Base-by-base conservation (phyloP, 2,797 vertebrate genomes). In the Sciurus carolinensis region DNA sequence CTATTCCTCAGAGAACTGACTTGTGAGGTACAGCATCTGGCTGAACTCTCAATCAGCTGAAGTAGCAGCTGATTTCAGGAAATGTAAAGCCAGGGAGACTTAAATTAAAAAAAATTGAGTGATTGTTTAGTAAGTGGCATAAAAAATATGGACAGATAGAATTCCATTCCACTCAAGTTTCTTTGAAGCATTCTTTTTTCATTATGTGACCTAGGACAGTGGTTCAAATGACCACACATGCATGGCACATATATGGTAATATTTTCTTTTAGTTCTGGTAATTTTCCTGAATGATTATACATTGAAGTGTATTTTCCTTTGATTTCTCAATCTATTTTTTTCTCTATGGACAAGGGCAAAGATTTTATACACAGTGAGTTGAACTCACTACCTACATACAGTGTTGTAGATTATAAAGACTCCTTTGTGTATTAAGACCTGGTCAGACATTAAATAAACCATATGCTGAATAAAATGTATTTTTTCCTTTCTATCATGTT, bases 1-100 rank as follows among this genome's bases (percentile, higher is more conserved):
- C 72, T 17, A 54, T 67, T 93, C 57, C 69, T 96, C 18, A 47
- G 73, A 92, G 85, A 95, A 93, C 5, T 3, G 8, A 26, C 77
- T 92, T 94, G n/a, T 83, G 77, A 83, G 20, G 39, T 57, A 57
- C 13, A 92, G 22, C 42, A 64, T 87, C 44, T 85, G 67, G 33
- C 39, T 82, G 26, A 66, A 88, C n/a, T 82, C 14, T 62, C 3
- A 54, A 26, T 5, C 87, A 82, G 52, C 14, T 62, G 9, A 54
- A 26, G 7, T 89, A 82, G 52, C 18, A 93, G 33, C 20, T 91
- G 84, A 87, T 87, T 95, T 85, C 64, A 94, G 77, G 59, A 95
- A 79, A 91, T 94, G 14, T 79, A 94, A 83, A 82, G 5, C 30
- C 30, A 80, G 33, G 64, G 15, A 77, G 28, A 89, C 42, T 90